Evolutionary conservation across 1,140 invertebrate species (phyloP).

Genomic region (Scaptomyza pallida): DNA sequence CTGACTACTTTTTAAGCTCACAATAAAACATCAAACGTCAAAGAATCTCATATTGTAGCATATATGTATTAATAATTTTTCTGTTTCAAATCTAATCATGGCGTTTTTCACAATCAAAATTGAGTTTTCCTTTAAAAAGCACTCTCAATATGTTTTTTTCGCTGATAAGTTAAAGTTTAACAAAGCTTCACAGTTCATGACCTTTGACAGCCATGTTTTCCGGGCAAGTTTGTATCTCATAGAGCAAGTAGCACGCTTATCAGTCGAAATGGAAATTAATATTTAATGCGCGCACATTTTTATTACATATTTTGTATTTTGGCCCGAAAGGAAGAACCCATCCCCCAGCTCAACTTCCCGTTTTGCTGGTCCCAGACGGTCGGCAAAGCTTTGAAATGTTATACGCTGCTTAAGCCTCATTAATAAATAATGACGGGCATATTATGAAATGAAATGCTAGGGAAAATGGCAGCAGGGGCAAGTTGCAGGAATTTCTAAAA

Average conservation of each 20-base stretch:
- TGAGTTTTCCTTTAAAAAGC: background rate
- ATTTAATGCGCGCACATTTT: slow-evolving; percentile 77
- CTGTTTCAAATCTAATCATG: no score
- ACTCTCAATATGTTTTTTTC: background rate
- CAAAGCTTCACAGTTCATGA: slow-evolving; percentile 9
- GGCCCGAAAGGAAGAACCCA: background rate
- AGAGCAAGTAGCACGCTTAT: slow-evolving; percentile 56
- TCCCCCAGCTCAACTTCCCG: background rate
- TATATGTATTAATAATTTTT: no score
- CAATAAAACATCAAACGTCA: no score
- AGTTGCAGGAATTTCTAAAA: slow-evolving; percentile 1
- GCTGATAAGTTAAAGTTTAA: background rate
- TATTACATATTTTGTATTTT: slow-evolving; percentile 37
- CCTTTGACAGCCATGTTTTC: slow-evolving; percentile 24
- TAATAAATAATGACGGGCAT: slow-evolving; percentile 76
- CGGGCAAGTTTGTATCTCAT: slow-evolving; percentile 25
- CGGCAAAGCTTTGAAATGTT: slow-evolving; percentile 66
- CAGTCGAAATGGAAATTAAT: slow-evolving; percentile 81
- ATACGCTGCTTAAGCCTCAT: slow-evolving; percentile 80
- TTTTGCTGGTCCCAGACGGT: slow-evolving; percentile 18
- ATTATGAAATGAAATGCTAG: slow-evolving; percentile 26
- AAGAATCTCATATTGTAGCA: no score
- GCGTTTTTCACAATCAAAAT: no score
- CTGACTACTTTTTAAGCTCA: no score
- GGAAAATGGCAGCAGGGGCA: background rate